These are phyloP conservation scores for Malthinus seriepunctatus DNA, from an alignment of 2,888 invertebrate genomes.

Conservation along the genomic window DNA sequence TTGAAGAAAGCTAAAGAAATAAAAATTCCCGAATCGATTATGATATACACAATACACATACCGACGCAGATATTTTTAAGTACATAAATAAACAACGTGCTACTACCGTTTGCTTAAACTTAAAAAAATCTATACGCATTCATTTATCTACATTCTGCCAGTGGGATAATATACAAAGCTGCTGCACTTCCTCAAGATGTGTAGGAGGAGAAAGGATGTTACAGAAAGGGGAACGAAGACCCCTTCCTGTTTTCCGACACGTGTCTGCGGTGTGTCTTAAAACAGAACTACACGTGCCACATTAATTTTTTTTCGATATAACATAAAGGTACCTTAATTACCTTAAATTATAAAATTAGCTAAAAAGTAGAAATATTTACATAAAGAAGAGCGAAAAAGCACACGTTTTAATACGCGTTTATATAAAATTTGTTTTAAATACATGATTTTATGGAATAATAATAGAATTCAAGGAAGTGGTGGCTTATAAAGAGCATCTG, in stretches of 20 bases:
- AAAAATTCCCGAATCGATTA: too few relatives aligned
- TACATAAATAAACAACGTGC: background rate
- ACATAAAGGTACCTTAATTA: slow-evolving; percentile 7
- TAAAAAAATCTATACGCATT: slow-evolving; percentile 24
- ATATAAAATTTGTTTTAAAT: background rate
- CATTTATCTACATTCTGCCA: slow-evolving; percentile 20
- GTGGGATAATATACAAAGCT: slow-evolving; percentile 42
- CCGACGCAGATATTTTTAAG: too few relatives aligned
- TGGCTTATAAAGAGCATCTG: slow-evolving; percentile 23
- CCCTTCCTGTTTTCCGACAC: slow-evolving; percentile 40
- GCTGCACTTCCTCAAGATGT: slow-evolving; percentile 39
- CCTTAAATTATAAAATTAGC: too few relatives aligned
- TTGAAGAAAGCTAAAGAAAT: too few relatives aligned
- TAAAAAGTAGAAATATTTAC: background rate
- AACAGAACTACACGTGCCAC: slow-evolving; percentile 31
- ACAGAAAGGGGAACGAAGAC: slow-evolving; percentile 37
- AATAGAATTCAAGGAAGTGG: slow-evolving; percentile 13
- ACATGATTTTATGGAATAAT: background rate
- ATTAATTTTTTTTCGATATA: slow-evolving; percentile 23
- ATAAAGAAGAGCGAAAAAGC: background rate
- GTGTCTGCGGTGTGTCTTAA: slow-evolving; percentile 33
- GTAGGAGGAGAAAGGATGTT: slow-evolving; percentile 31
- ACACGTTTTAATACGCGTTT: background rate
- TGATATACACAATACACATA: too few relatives aligned
- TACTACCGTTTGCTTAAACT: slow-evolving; percentile 5